Evolutionary conservation across 2,797 vertebrate genomes (phyloP).

Genomic region (Gastrophryne carolinensis): DNA sequence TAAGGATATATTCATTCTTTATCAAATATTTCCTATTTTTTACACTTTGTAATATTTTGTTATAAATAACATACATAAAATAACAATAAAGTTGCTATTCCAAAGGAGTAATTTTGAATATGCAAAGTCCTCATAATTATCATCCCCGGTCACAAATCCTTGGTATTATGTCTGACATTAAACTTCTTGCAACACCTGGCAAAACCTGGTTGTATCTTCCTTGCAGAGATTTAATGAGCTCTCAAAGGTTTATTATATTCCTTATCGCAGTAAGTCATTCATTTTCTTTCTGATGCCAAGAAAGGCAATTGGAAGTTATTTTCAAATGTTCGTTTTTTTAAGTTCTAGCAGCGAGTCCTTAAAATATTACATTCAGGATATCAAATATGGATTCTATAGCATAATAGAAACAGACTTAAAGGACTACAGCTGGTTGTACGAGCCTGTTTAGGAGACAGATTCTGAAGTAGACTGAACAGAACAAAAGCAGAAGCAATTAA

Average conservation of each 20-base stretch:
- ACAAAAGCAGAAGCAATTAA: conserved; percentile 86
- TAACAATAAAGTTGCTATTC: neutral
- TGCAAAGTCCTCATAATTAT: neutral
- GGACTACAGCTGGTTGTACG: neutral
- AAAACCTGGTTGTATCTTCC: conserved; percentile 1
- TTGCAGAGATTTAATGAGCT: conserved; percentile 52
- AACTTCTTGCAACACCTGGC: conserved; percentile 1
- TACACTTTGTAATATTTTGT: neutral
- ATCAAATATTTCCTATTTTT: no score
- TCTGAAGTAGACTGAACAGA: conserved; percentile 44
- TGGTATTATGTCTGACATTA: conserved; percentile 27
- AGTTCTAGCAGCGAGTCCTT: conserved; percentile 1
- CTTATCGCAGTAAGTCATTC: conserved; percentile 47
- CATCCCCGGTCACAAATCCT: conserved; percentile 1
- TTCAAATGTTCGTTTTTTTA: conserved; percentile 54
- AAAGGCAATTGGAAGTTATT: conserved; percentile 45
- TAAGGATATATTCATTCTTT: no score
- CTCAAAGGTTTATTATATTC: conserved; percentile 45
- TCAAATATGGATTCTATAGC: conserved; percentile 47
- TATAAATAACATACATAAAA: neutral
- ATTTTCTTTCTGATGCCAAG: conserved; percentile 29
- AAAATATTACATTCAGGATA: conserved; percentile 46
- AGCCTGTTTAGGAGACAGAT: conserved; percentile 36
- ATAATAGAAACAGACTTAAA: conserved; percentile 48
- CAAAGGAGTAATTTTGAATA: neutral